Base-by-base conservation (phyloP, 1,140 invertebrate species). In the Anoplolepis gracilipes region DNA sequence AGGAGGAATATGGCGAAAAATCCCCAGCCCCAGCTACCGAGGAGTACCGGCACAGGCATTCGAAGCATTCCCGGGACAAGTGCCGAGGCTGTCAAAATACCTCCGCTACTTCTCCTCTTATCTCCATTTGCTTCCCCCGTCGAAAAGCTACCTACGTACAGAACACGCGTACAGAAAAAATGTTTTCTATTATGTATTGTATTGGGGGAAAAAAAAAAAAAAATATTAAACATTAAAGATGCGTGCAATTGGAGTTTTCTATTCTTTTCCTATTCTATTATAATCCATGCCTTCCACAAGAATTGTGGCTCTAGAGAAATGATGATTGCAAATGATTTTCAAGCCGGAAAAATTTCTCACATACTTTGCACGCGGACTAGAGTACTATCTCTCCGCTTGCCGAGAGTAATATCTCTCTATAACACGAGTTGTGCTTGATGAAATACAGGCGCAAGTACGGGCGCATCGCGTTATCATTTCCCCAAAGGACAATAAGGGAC, bases 1-100 rank as follows among this genome's bases (percentile, higher is more conserved):
- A 95, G 91, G 55, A 94, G 87, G 79, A 92, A 87, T 84, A 94
- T 85, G 87, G 88, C 90, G 88, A 94, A 90, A 87, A 93, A 92
- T 87, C 92, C 92, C 93, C 93, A 94, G 91, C 92, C 92, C 91
- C 92, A 93, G 70, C 88, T 84, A 86, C 76, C 87, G 87, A 91
- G 85, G 65, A 90, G 88, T 84, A 85, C 77, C 88, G 72, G 84
- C 84, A 85, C 89, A 87, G 90, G 90, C 93, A 93, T 94, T 89
- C 88, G 88, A 88, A 77, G 64, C 73, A 72, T 65, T 65, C 77
- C 87, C 70, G 39, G 46, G 69, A 70, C 90, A 85, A 82, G 75
- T 39, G 84, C 78, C 87, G 87, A 88, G 87, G 92, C 89, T 92
- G 91, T 94, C 92, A 94, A 92, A 93, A 91, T 87, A 78, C 85